Evolutionary conservation across 2,797 vertebrate genomes (phyloP).

Genomic region (Holocentrus rufus): DNA sequence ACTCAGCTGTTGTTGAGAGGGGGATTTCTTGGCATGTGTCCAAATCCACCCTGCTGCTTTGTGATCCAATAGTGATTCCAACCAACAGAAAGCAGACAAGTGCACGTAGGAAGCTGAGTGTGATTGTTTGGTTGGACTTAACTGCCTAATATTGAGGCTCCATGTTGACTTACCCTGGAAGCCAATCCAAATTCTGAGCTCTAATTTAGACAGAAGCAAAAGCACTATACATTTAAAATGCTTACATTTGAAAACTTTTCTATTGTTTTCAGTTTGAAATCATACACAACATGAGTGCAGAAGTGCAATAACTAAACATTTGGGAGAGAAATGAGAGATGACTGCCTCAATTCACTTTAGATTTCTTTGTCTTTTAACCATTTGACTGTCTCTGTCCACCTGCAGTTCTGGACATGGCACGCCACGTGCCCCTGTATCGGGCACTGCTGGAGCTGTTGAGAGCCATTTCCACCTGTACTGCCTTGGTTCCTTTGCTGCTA

Average conservation of each 20-base stretch:
- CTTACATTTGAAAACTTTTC: background rate
- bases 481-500: conserved; percentile 93
- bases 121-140: too few relatives aligned
- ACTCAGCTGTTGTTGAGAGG: too few relatives aligned
- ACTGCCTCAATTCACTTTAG: background rate
- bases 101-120: too few relatives aligned
- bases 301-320: background rate
- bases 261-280: background rate
- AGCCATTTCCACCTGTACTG: conserved; percentile 92
- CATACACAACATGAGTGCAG: background rate
- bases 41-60: too few relatives aligned
- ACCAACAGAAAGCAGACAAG: too few relatives aligned
- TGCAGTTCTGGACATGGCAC: conserved; percentile 97
- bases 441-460: conserved; percentile 94
- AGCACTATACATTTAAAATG: too few relatives aligned
- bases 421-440: conserved; percentile 95
- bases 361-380: background rate
- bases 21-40: too few relatives aligned
- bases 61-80: too few relatives aligned
- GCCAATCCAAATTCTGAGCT: too few relatives aligned
- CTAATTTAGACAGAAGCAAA: too few relatives aligned
- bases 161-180: too few relatives aligned
- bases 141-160: too few relatives aligned
- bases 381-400: background rate
- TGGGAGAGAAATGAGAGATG: background rate